Evolutionary conservation across 2,797 vertebrate genomes (phyloP).

Genomic region (Pseudotriccus pelzelni): DNA sequence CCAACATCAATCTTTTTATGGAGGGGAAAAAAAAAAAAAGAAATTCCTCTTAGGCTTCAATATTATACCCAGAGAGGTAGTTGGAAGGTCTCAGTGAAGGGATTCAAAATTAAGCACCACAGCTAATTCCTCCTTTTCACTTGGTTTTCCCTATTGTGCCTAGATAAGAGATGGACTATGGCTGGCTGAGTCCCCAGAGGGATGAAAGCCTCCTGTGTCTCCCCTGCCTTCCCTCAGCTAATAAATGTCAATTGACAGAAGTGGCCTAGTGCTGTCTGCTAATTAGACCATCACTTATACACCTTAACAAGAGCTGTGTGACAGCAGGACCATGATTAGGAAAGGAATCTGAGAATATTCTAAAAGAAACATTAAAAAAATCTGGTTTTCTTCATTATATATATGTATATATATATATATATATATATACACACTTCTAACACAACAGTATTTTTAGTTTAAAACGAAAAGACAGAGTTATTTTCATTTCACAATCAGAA

Average conservation of each 20-base stretch:
- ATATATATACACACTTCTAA: rapidly evolving
- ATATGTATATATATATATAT: no score
- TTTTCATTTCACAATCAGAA: not conserved
- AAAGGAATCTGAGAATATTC: not conserved
- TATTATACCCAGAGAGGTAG: not conserved
- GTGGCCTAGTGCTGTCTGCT: constrained; percentile 13
- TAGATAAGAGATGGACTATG: not conserved
- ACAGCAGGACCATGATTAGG: not conserved
- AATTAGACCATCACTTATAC: not conserved
- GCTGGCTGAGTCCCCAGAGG: not conserved
- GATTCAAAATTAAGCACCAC: not conserved
- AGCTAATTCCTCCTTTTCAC: not conserved
- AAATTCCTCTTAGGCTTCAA: not conserved
- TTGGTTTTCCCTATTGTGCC: not conserved
- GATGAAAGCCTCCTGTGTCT: not conserved
- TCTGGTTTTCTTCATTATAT: not conserved
- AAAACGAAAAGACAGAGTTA: not conserved
- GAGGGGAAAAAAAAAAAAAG: not conserved
- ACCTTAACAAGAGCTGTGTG: not conserved
- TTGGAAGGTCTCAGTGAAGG: not conserved
- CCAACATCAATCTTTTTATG: not conserved
- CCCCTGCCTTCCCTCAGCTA: not conserved
- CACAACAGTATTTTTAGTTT: not conserved
- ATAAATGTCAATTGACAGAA: constrained; percentile 19
- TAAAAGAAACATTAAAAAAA: not conserved